A percentile compares a stretch with the other conserved stretches of the same genome.
Conservation (phyloP, 2,888 invertebrate genomes). For the Pollenia labialis region DNA sequence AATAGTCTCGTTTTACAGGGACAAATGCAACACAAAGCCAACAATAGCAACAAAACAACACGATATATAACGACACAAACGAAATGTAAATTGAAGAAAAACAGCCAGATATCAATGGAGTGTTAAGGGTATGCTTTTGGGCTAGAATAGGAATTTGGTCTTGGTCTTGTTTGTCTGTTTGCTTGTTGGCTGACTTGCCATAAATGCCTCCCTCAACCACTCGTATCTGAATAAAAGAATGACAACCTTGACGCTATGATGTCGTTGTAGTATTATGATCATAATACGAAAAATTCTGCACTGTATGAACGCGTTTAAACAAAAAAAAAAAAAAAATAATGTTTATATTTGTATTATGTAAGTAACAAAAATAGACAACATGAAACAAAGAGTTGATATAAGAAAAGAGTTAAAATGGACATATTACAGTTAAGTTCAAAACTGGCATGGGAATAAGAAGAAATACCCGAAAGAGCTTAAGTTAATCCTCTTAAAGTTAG, state of each 20-base stretch:
- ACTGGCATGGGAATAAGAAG: not conserved
- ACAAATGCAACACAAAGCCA: constrained; percentile 24
- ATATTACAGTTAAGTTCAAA: constrained; percentile 2
- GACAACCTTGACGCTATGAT: constrained; percentile 20
- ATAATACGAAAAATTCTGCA: constrained; percentile 45
- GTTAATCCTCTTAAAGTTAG: constrained; percentile 15
- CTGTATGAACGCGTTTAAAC: constrained; percentile 14
- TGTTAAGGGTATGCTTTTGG: constrained; percentile 29
- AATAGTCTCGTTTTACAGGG: constrained; percentile 9
- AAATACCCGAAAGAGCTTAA: not conserved
- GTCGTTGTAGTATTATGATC: constrained; percentile 25
- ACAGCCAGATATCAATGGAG: constrained; percentile 27
- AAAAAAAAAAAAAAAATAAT: constrained; percentile 8
- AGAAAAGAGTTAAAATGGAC: not conserved
- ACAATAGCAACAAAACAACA: not conserved
- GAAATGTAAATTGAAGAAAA: constrained; percentile 26
- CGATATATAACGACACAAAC: constrained; percentile 13
- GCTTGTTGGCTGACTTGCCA: not conserved
- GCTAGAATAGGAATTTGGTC: not conserved
- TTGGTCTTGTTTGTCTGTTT: constrained; percentile 7
- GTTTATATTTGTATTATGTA: not conserved
- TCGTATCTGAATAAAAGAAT: constrained; percentile 27
- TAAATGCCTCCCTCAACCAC: not conserved
- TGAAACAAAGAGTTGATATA: not conserved
- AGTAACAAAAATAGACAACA: not conserved